Percentiles rank a stretch among this genome's conserved stretches.
phyloP scores from a whole-genome alignment of 2,888 invertebrate genomes.

The Pandemis cinnamomeana region DNA sequence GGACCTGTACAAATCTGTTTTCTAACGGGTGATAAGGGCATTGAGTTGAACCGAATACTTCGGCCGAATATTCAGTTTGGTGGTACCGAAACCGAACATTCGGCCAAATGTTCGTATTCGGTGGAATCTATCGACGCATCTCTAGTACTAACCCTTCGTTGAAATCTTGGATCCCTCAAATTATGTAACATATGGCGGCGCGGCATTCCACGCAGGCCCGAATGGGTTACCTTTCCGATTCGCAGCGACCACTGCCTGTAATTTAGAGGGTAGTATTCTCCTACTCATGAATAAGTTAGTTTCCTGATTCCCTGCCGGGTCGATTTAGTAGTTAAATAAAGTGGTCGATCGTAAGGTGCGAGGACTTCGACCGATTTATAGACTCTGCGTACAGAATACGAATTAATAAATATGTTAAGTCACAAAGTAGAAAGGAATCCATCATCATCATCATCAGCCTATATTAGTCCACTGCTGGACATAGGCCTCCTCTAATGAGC shows the following conservation, averaged over 20 bases:
- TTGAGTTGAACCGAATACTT: no score
- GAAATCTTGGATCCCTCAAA: slow-evolving; percentile 61
- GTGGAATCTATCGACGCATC: no score
- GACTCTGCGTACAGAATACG: not conserved
- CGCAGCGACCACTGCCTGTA: slow-evolving; percentile 75
- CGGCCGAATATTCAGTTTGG: no score
- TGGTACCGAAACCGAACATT: no score
- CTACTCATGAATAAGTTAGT: slow-evolving; percentile 81
- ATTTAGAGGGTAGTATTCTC: slow-evolving; percentile 74
- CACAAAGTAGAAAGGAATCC: not conserved
- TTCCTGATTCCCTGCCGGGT: slow-evolving; percentile 59
- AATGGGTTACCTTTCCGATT: slow-evolving; percentile 77
- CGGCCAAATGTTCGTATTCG: no score
- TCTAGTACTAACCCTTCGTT: slow-evolving; percentile 46
- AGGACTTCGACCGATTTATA: slow-evolving; percentile 24
- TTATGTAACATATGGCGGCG: slow-evolving; percentile 66
- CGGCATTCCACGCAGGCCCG: slow-evolving; percentile 70
- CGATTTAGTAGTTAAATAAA: slow-evolving; percentile 77
- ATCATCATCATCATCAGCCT: no score
- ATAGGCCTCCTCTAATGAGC: no score
- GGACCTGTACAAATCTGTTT: no score
- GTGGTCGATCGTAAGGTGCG: slow-evolving; percentile 36
- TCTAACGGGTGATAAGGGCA: no score
- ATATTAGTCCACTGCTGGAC: no score
- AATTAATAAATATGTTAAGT: slow-evolving; percentile 4